A percentile compares a stretch with the other conserved stretches of the same genome.
Evolutionary conservation across 2,113 vertebrate species (phyloP).

Genomic region (Meleagris gallopavo): DNA sequence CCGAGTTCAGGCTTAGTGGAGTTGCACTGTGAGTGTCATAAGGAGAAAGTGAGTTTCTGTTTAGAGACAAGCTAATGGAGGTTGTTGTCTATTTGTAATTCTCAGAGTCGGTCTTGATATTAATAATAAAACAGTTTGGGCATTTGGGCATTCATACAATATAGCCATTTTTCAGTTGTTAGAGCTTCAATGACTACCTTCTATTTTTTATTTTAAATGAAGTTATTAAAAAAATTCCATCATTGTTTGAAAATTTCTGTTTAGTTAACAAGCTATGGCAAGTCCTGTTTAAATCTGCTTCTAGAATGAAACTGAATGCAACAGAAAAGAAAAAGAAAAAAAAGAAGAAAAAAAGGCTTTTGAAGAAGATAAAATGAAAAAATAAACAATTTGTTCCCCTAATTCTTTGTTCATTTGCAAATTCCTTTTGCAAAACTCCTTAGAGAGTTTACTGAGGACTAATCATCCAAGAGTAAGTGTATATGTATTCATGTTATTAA

Average conservation of each 20-base stretch:
- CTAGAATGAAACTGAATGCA: conserved; percentile 38
- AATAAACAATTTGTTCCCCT: conserved; percentile 49
- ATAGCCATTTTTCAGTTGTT: conserved; percentile 47
- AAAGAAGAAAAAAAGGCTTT: not conserved
- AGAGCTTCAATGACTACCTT: not conserved
- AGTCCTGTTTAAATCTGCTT: conserved; percentile 53
- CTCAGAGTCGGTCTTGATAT: not conserved
- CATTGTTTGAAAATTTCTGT: conserved; percentile 53
- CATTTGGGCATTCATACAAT: conserved; percentile 33
- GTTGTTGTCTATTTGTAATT: conserved; percentile 19
- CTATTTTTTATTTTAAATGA: conserved; percentile 19
- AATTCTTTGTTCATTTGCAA: conserved; percentile 37
- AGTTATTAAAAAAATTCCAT: conserved; percentile 28
- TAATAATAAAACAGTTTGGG: conserved; percentile 31
- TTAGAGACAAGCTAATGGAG: conserved; percentile 15
- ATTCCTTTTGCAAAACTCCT: not conserved
- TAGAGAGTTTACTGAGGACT: not conserved
- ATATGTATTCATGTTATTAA: not conserved
- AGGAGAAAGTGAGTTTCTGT: conserved; percentile 5
- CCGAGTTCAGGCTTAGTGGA: not conserved
- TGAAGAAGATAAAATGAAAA: not conserved
- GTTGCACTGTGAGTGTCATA: not conserved
- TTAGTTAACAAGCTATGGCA: conserved; percentile 10
- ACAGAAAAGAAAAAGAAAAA: not conserved
- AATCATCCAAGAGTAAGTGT: conserved; percentile 29